phyloP scores from a whole-genome alignment of 2,113 vertebrate species.

The Tretioscincus oriximinensis region DNA sequence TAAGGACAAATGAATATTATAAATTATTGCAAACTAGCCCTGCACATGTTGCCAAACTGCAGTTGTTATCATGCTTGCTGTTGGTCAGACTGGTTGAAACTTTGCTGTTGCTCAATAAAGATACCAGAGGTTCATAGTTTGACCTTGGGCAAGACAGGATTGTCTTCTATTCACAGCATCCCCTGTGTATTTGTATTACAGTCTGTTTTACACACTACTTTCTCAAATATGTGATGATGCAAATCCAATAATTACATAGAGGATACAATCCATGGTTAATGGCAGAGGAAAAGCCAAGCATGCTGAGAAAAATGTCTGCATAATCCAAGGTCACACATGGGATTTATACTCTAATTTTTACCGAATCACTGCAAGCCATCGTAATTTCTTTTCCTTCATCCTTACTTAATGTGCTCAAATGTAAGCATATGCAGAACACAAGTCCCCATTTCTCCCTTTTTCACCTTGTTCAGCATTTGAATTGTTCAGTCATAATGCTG shows the following conservation, averaged over 20 bases:
- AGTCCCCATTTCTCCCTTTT: slow-evolving; percentile 20
- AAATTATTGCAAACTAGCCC: no score
- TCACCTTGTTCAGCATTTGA: slow-evolving; percentile 33
- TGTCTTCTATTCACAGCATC: not conserved
- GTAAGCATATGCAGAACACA: not conserved
- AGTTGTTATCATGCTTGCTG: not conserved
- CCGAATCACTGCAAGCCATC: not conserved
- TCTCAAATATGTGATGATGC: not conserved
- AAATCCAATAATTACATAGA: not conserved
- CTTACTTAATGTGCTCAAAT: not conserved
- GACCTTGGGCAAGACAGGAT: not conserved
- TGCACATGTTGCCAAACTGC: not conserved
- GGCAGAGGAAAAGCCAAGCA: not conserved
- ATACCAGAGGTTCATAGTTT: not conserved
- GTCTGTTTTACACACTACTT: not conserved
- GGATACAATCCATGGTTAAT: not conserved
- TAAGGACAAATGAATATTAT: not conserved
- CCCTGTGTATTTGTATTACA: not conserved
- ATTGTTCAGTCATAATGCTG: slow-evolving; percentile 48
- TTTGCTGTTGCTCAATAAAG: no score
- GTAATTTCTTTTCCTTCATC: not conserved
- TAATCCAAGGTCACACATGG: not conserved
- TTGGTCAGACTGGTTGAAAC: not conserved
- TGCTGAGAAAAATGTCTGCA: not conserved
- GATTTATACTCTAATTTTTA: not conserved